Conservation (phyloP, 2,888 invertebrate species). For the Mamestra brassicae region DNA sequence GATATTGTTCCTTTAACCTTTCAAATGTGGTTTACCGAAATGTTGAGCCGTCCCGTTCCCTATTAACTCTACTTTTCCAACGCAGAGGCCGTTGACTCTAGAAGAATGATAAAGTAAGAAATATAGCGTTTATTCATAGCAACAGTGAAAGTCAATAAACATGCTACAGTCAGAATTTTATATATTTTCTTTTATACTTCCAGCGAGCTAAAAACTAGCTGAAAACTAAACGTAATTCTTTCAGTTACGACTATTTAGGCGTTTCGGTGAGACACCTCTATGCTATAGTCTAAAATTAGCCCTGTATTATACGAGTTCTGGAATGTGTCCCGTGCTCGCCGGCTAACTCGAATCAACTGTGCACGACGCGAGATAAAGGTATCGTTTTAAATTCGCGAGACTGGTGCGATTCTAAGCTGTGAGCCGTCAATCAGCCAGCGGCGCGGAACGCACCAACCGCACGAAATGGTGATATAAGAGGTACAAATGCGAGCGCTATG, state of each 20-base stretch:
- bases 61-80: slow-evolving; percentile 5
- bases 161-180: not conserved
- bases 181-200: slow-evolving; percentile 7
- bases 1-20: not conserved
- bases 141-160: slow-evolving; percentile 29
- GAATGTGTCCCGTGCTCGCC: slow-evolving; percentile 64
- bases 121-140: slow-evolving; percentile 20
- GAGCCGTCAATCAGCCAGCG: slow-evolving; percentile 56
- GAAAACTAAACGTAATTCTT: slow-evolving; percentile 51
- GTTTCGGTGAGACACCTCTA: slow-evolving; percentile 56
- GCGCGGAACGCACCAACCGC: slow-evolving; percentile 58
- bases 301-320: slow-evolving; percentile 63
- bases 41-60: slow-evolving; percentile 3
- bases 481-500: slow-evolving; percentile 36
- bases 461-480: slow-evolving; percentile 63
- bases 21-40: not conserved
- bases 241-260: slow-evolving; percentile 49
- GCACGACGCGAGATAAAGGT: slow-evolving; percentile 52
- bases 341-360: slow-evolving; percentile 57
- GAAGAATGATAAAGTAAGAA: slow-evolving; percentile 23
- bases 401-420: slow-evolving; percentile 36
- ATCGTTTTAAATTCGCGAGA: slow-evolving; percentile 45
- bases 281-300: slow-evolving; percentile 66
- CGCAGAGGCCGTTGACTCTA: slow-evolving; percentile 32
- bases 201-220: slow-evolving; percentile 13